A percentile compares a stretch with the other conserved stretches of the same genome.
Conservation (phyloP, 2,797 vertebrate genomes). For the Crenichthys baileyi region DNA sequence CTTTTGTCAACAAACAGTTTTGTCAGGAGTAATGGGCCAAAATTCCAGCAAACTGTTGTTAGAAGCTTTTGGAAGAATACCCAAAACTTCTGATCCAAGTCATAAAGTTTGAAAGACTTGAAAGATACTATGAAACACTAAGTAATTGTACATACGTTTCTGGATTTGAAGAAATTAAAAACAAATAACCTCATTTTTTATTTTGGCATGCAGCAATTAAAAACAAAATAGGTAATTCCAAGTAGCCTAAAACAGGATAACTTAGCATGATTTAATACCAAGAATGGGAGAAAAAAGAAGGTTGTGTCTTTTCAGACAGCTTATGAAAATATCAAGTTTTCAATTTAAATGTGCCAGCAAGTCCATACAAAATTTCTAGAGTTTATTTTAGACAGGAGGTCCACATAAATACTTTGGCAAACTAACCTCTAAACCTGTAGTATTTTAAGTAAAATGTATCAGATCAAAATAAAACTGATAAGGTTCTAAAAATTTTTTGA, state of each 20-base stretch:
- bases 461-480: background rate
- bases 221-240: background rate
- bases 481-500: constrained; percentile 5
- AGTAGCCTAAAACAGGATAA: no score
- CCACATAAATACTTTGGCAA: background rate
- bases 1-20: background rate
- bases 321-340: background rate
- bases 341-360: background rate
- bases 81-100: background rate
- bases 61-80: background rate
- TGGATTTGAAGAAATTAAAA: background rate
- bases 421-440: constrained; percentile 5
- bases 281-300: no score
- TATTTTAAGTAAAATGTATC: background rate
- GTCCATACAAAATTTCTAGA: background rate
- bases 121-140: background rate
- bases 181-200: background rate
- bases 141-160: background rate
- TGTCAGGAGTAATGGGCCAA: background rate
- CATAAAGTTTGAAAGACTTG: background rate
- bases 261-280: no score
- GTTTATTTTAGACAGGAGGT: background rate
- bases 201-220: background rate
- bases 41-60: background rate
- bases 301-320: no score